Evolutionary conservation across 1,140 invertebrate species (phyloP).

Genomic region (Tyrophagus putrescentiae): DNA sequence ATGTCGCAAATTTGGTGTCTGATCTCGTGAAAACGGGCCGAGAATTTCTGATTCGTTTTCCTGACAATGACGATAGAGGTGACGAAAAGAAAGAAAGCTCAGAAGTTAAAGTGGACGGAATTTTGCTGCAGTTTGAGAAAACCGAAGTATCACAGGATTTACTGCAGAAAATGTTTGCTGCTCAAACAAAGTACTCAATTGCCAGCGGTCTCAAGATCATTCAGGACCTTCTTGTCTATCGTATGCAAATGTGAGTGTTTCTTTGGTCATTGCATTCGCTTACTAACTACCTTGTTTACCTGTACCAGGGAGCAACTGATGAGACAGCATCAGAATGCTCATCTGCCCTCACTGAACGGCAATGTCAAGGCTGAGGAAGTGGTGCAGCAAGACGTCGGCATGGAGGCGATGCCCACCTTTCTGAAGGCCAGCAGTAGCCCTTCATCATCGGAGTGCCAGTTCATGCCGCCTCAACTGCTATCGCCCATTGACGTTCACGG

Average conservation of each 20-base stretch:
- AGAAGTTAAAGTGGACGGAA: background rate
- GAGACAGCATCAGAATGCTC: background rate
- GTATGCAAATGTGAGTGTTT: conserved; percentile 7
- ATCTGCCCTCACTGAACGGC: background rate
- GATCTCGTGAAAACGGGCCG: conserved; percentile 57
- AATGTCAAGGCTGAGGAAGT: background rate
- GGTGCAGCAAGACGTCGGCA: background rate
- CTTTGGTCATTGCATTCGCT: background rate
- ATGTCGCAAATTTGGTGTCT: conserved; percentile 62
- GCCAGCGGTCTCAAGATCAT: conserved; percentile 22
- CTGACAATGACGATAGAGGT: conserved; percentile 46
- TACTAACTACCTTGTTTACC: background rate
- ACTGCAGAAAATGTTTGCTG: conserved; percentile 32
- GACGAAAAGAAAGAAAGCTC: background rate
- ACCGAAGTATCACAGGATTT: conserved; percentile 48
- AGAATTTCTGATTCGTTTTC: conserved; percentile 41
- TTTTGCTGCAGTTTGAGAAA: conserved; percentile 36
- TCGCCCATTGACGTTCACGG: conserved; percentile 27
- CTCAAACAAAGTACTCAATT: conserved; percentile 15
- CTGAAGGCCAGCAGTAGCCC: background rate
- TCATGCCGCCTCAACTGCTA: conserved; percentile 30
- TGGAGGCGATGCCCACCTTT: conserved; percentile 18
- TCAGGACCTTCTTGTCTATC: conserved; percentile 21
- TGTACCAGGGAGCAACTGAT: conserved; percentile 4
- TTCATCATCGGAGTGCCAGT: conserved; percentile 29